Conservation (phyloP, 2,888 invertebrate species). For the Chydorus sphaericus region DNA sequence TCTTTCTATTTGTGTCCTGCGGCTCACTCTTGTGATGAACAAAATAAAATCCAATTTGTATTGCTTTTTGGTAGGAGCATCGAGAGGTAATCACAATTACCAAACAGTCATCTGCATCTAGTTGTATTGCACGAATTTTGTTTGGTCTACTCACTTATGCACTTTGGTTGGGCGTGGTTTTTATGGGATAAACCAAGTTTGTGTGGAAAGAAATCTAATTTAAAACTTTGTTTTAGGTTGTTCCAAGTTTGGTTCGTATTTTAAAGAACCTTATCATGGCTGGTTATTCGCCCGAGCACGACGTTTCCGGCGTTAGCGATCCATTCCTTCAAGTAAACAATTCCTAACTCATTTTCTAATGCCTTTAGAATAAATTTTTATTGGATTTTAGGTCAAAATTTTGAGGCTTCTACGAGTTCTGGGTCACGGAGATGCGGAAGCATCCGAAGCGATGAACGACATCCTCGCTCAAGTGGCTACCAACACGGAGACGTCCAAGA, state of each 20-base stretch:
- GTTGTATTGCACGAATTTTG: neutral
- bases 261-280: slow-evolving; percentile 95
- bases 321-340: slow-evolving; percentile 83
- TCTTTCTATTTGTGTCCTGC: slow-evolving; percentile 3
- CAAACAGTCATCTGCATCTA: slow-evolving; percentile 6
- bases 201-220: no score
- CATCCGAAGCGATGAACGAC: slow-evolving; percentile 99
- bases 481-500: slow-evolving; percentile 98
- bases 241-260: slow-evolving; percentile 94
- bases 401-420: slow-evolving; percentile 83
- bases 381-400: slow-evolving; percentile 68
- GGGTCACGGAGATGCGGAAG: slow-evolving; percentile 89
- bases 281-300: slow-evolving; percentile 98
- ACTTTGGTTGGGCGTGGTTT: neutral
- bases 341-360: neutral
- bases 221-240: slow-evolving; percentile 62
- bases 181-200: no score
- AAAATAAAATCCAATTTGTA: slow-evolving; percentile 12
- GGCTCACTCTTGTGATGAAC: slow-evolving; percentile 7
- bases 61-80: slow-evolving; percentile 37
- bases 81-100: slow-evolving; percentile 31
- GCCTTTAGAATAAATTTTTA: neutral
- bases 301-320: slow-evolving; percentile 98
- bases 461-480: slow-evolving; percentile 97
- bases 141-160: slow-evolving; percentile 1